A percentile compares a stretch with the other conserved stretches of the same genome.
Evolutionary conservation across 2,797 vertebrate genomes (phyloP).

Genomic region (Balearica regulorum): DNA sequence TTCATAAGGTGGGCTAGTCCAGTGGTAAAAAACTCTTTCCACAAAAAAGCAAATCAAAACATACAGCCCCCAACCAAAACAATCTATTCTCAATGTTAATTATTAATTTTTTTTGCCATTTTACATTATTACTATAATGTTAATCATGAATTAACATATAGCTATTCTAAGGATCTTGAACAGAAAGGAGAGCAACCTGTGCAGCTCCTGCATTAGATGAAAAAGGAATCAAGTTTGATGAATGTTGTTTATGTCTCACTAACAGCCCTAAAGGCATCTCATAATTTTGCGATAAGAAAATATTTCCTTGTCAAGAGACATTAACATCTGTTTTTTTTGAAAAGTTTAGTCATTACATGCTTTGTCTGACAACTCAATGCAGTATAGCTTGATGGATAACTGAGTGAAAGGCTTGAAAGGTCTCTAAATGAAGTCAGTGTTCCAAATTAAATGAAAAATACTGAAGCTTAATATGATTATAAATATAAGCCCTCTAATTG

Average conservation of each 20-base stretch:
- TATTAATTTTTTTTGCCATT: not conserved
- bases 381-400: not conserved
- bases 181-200: not conserved
- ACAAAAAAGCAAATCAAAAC: not conserved
- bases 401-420: not conserved
- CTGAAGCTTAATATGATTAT: not conserved
- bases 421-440: not conserved
- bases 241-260: slow-evolving; percentile 38
- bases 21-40: not conserved
- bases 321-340: slow-evolving; percentile 8
- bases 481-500: not conserved
- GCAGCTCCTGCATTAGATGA: not conserved
- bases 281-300: slow-evolving; percentile 36
- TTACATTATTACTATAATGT: not conserved
- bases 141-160: not conserved
- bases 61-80: accelerated
- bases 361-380: not conserved
- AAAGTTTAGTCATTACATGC: slow-evolving; percentile 12
- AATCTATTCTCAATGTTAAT: not conserved
- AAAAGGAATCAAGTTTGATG: slow-evolving; percentile 3
- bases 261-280: slow-evolving; percentile 11
- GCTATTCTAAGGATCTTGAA: not conserved
- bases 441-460: not conserved
- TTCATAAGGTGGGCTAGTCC: not conserved
- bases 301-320: slow-evolving; percentile 37